Conservation (phyloP, 2,113 vertebrate species). For the Tretioscincus oriximinensis region DNA sequence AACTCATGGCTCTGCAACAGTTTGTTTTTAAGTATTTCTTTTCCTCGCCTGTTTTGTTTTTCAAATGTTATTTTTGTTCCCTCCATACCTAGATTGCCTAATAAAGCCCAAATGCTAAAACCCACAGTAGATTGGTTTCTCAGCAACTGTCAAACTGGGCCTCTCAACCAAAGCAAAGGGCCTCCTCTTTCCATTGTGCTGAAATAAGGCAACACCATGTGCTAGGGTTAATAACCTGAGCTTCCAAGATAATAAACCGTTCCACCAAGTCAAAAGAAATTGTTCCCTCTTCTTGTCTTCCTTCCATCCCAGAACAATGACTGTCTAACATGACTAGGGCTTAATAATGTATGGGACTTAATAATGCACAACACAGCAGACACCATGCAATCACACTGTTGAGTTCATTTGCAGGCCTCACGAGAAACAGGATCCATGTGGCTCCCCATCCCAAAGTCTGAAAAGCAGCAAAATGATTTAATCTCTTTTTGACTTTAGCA, state of each 20-base stretch:
- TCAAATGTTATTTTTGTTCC: neutral
- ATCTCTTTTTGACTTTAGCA: constrained; percentile 3
- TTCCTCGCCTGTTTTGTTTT: too few relatives aligned
- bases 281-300: constrained; percentile 23
- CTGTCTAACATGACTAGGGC: constrained; percentile 22
- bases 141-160: neutral
- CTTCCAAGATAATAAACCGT: constrained; percentile 29
- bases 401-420: constrained; percentile 18
- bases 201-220: constrained; percentile 23
- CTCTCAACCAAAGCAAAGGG: neutral
- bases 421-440: constrained; percentile 16
- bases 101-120: neutral
- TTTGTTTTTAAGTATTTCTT: too few relatives aligned
- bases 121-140: neutral
- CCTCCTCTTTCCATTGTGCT: neutral
- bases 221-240: constrained; percentile 26
- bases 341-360: constrained; percentile 34
- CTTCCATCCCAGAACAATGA: constrained; percentile 29
- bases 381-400: constrained; percentile 8
- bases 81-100: neutral
- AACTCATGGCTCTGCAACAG: too few relatives aligned
- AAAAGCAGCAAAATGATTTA: constrained; percentile 18
- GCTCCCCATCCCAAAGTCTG: neutral
- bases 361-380: constrained; percentile 12
- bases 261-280: constrained; percentile 29